A percentile compares a stretch with the other conserved stretches of the same genome.
Evolutionary conservation across 2,113 vertebrate genomes (phyloP).

Genomic region (Leuciscus idus): DNA sequence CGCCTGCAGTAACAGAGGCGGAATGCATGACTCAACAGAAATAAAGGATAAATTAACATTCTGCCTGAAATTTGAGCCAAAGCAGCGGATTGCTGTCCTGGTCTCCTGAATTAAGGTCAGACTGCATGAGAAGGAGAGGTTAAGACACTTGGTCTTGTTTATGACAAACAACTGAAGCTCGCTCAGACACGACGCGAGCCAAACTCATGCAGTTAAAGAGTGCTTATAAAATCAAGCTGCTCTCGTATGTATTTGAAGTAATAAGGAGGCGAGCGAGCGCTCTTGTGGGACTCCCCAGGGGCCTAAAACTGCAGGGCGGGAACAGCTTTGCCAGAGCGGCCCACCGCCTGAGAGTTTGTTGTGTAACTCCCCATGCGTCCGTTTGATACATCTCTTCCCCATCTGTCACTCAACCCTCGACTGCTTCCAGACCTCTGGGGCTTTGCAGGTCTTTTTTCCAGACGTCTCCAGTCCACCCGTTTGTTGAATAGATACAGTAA

Average conservation of each 20-base stretch:
- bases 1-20: neutral
- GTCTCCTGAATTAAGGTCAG: neutral
- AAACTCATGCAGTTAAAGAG: neutral
- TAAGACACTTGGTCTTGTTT: neutral
- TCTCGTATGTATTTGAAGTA: neutral
- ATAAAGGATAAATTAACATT: neutral
- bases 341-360: neutral
- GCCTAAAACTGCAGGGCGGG: neutral
- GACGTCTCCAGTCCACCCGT: neutral
- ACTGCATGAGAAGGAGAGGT: neutral
- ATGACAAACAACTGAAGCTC: neutral
- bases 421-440: slow-evolving; percentile 16
- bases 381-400: neutral
- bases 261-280: neutral
- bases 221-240: slow-evolving; percentile 9
- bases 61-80: neutral
- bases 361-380: neutral
- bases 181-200: neutral
- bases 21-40: neutral
- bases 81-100: neutral
- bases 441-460: neutral
- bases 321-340: neutral
- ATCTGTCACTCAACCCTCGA: neutral
- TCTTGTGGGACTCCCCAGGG: neutral
- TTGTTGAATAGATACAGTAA: neutral